Base-by-base conservation (phyloP, 1,140 invertebrate genomes). In the Tribolium madens region DNA sequence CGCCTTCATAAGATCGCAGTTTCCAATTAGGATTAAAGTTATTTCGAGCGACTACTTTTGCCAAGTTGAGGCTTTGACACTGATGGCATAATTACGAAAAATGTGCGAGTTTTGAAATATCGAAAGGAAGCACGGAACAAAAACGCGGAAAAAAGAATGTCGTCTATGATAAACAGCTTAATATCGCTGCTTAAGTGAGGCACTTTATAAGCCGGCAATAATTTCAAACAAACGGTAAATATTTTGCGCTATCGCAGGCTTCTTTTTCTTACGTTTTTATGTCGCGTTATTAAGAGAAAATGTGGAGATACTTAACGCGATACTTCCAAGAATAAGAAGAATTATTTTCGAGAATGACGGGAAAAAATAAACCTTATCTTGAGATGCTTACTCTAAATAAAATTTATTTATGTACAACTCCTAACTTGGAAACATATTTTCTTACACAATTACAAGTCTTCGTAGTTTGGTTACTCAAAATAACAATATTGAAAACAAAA, bases 131-230 rank as follows among this genome's bases (percentile, higher is more conserved):
- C 21, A 33, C 6, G 21, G 26, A 64, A 26, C 31, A 14, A n/a
- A 18, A 64, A 13, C 7, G 31, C 21, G 21, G 57, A 17, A 64
- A 64, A 64, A 33, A 26, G 26, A 64, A 31, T 33, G 57, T 64
- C 57, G 57, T 10, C 57, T 64, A 64, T 64, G 57, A 64, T 64
- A 64, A 64, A 64, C 21, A 33, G 26, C 21, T 31, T 64, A 64
- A 64, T 64, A 64, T 64, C 13, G 21, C 57, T 3, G 21, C 26
- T 26, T 64, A 64, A 64, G 57, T 64, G 26, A 9, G 57, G 57
- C 26, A 64, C 57, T 64, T 64, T 64, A 64, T 64, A 64, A 64
- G 57, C 57, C 21, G 26, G 57, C 57, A 64, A 64, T 64, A 64
- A 64, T 64, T 64, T 64, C 57, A 12, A 64, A 14, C 17, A 10